These are phyloP conservation scores for Drosophila robusta DNA, from an alignment of 2,888 invertebrate species.

Conservation along the genomic window DNA sequence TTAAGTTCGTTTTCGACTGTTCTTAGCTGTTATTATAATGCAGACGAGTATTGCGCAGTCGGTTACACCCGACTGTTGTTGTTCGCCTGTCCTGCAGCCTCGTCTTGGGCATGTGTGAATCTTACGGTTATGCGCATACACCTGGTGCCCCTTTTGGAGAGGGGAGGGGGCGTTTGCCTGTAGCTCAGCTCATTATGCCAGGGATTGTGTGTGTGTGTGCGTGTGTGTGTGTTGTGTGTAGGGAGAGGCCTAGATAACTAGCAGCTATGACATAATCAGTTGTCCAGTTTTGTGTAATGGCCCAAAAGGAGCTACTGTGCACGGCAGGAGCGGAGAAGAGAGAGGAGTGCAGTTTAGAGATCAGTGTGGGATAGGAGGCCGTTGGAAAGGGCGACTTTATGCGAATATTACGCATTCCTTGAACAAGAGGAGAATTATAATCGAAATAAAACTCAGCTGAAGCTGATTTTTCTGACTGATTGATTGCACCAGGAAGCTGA, in stretches of 20 bases:
- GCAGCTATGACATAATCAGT: constrained; percentile 59
- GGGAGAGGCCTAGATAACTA: constrained; percentile 5
- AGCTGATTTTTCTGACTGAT: too few relatives aligned
- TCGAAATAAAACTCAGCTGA: not conserved
- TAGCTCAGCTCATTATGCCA: constrained; percentile 21
- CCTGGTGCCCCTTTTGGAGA: constrained; percentile 35
- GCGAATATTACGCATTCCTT: not conserved
- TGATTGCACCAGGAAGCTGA: too few relatives aligned
- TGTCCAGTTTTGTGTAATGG: constrained; percentile 22
- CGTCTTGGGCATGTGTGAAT: constrained; percentile 70
- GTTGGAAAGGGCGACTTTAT: not conserved
- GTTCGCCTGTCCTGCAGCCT: constrained; percentile 27
- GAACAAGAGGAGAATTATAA: not conserved
- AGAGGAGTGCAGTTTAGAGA: constrained; percentile 1
- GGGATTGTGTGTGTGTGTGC: not conserved
- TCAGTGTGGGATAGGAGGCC: not conserved
- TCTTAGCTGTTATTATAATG: too few relatives aligned
- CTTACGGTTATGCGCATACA: constrained; percentile 63
- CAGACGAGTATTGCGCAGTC: too few relatives aligned
- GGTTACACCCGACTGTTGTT: constrained; percentile 8
- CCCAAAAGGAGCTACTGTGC: constrained; percentile 35
- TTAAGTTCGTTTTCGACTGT: too few relatives aligned
- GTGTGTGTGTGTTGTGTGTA: constrained; percentile 5
- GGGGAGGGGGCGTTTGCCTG: constrained; percentile 25
- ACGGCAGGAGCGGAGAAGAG: not conserved